Conservation (phyloP, 37 sponge, comb jelly and placozoan genomes). For the Ianthella basta region DNA sequence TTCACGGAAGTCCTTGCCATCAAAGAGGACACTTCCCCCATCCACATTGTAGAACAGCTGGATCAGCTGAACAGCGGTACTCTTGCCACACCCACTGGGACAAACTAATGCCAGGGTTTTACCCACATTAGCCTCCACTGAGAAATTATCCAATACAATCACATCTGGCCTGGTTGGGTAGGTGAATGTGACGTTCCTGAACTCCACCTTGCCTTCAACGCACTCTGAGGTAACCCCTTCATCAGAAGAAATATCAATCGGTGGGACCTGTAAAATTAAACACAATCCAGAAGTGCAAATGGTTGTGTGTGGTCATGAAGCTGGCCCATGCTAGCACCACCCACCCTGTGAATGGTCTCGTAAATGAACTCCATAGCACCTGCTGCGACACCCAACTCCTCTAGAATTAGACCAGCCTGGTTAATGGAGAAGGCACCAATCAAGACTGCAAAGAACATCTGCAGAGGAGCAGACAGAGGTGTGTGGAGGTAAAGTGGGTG, state of each 20-base stretch:
- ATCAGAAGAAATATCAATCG: conserved; percentile 46
- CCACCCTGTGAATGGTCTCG: conserved; percentile 64
- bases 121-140: conserved; percentile 37
- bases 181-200: conserved; percentile 75
- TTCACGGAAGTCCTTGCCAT: conserved; percentile 65
- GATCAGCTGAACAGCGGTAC: conserved; percentile 53
- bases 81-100: conserved; percentile 68
- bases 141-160: conserved; percentile 54
- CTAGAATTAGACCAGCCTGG: conserved; percentile 60
- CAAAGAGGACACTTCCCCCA: conserved; percentile 49
- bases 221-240: conserved; percentile 43
- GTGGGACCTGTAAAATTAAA: conserved; percentile 31
- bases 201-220: conserved; percentile 64
- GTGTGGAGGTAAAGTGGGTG: too few species aligned
- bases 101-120: conserved; percentile 70
- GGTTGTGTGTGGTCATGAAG: too few species aligned
- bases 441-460: conserved; percentile 81
- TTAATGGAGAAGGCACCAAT: conserved; percentile 79
- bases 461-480: too few species aligned
- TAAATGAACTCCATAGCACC: conserved; percentile 67
- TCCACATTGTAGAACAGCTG: conserved; percentile 49
- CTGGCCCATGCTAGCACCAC: too few species aligned
- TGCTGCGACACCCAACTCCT: conserved; percentile 53
- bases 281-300: too few species aligned
- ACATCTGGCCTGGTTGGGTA: conserved; percentile 89